Percentiles rank a stretch among this genome's conserved stretches.
phyloP scores from a whole-genome alignment of 2,797 vertebrate species.

The Siniperca obscura region DNA sequence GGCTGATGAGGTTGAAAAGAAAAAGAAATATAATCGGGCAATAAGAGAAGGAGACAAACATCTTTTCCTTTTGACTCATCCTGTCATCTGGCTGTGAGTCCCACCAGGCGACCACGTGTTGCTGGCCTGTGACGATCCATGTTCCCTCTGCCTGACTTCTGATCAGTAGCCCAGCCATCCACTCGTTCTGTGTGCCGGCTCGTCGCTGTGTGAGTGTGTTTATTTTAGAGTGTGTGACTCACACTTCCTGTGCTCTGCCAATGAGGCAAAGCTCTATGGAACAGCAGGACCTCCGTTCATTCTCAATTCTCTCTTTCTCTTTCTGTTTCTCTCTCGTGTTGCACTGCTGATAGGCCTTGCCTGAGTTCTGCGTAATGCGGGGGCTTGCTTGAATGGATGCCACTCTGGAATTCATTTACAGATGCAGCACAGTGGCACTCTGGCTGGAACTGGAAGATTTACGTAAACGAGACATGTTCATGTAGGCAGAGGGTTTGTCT shows the following conservation, averaged over 20 bases:
- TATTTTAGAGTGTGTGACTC: constrained; percentile 84
- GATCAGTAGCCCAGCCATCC: constrained; percentile 71
- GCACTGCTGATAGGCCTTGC: constrained; percentile 71
- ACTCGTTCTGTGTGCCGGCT: constrained; percentile 63
- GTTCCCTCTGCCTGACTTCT: constrained; percentile 63
- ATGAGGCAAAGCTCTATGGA: constrained; percentile 78
- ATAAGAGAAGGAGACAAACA: constrained; percentile 26
- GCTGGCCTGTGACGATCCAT: constrained; percentile 58
- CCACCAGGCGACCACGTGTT: constrained; percentile 68
- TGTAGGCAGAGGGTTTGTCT: constrained; percentile 31
- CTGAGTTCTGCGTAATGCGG: constrained; percentile 72
- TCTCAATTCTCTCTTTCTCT: constrained; percentile 80
- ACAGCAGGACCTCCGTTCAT: constrained; percentile 82
- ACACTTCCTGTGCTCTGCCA: constrained; percentile 82
- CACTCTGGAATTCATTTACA: constrained; percentile 74
- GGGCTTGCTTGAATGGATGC: constrained; percentile 77
- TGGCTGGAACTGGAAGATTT: constrained; percentile 36
- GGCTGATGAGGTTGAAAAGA: constrained; percentile 19
- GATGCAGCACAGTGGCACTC: constrained; percentile 59
- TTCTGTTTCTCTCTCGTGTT: constrained; percentile 49
- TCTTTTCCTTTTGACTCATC: constrained; percentile 51
- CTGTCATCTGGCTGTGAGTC: constrained; percentile 50
- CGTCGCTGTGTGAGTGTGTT: constrained; percentile 74
- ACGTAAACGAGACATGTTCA: constrained; percentile 33
- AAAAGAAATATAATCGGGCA: constrained; percentile 1